Conservation (phyloP, 2,888 invertebrate species). For the Eupithecia exiguata region DNA sequence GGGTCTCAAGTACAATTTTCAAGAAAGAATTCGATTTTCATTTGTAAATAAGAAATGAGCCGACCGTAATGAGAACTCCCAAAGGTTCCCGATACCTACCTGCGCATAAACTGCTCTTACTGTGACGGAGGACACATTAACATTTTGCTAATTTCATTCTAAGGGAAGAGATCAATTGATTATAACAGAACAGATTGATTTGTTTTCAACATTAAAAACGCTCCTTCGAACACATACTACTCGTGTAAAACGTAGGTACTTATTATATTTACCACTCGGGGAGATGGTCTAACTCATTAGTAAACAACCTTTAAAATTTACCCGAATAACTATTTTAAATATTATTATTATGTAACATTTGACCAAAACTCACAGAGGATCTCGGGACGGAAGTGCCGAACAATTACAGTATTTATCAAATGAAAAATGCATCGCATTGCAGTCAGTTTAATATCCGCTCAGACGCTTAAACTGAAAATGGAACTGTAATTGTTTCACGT, state of each 20-base stretch:
- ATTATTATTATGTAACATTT: background rate
- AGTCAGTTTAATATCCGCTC: background rate
- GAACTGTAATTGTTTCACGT: background rate
- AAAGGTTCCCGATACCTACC: background rate
- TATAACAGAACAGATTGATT: no score
- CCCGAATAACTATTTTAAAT: background rate
- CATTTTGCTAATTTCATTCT: background rate
- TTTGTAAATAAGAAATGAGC: slow-evolving; percentile 66
- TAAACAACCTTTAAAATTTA: background rate
- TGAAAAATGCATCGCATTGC: background rate
- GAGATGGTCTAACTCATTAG: background rate
- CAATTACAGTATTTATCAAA: background rate
- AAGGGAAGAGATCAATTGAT: background rate
- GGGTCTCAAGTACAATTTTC: slow-evolving; percentile 51
- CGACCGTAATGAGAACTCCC: slow-evolving; percentile 58
- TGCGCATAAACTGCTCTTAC: background rate
- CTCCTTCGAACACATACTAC: background rate
- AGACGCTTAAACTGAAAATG: background rate
- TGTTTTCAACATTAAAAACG: background rate
- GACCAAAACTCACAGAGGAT: background rate
- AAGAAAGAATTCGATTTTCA: slow-evolving; percentile 60
- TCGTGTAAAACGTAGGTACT: background rate
- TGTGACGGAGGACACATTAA: background rate
- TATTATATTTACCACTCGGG: background rate
- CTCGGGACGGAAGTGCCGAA: background rate